Evolutionary conservation across 2,113 vertebrate species (phyloP).

Genomic region (Cyprinodon brontotheroides): DNA sequence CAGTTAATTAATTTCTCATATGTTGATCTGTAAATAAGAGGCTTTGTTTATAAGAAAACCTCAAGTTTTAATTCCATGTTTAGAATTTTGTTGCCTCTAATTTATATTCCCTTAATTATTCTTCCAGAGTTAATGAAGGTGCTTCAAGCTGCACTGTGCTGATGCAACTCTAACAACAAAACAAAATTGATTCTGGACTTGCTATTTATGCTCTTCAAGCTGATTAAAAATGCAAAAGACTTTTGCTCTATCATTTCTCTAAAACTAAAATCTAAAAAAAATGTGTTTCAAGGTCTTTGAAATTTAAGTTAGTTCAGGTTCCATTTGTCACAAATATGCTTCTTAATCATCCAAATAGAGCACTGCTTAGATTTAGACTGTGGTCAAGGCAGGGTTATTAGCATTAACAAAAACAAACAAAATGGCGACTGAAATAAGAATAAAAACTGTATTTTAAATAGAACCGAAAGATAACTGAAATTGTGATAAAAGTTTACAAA

Average conservation of each 20-base stretch:
- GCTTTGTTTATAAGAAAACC: neutral
- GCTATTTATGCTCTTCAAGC: neutral
- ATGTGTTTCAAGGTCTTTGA: neutral
- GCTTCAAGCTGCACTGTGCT: constrained; percentile 16
- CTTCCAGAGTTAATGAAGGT: constrained; percentile 15
- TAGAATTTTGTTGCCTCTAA: neutral
- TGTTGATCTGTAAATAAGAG: constrained; percentile 38
- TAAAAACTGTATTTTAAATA: too few species aligned
- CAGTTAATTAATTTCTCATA: constrained; percentile 52
- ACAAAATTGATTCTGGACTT: neutral
- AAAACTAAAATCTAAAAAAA: neutral
- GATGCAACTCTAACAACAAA: neutral
- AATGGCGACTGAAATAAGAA: too few species aligned
- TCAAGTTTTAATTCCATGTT: neutral
- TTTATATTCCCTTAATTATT: constrained; percentile 29
- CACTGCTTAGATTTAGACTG: neutral
- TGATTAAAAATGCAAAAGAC: neutral
- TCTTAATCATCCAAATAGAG: neutral
- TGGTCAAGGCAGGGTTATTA: too few species aligned
- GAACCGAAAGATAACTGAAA: too few species aligned
- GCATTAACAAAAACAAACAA: too few species aligned
- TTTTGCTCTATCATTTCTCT: neutral
- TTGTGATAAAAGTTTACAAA: too few species aligned
- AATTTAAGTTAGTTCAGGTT: neutral
- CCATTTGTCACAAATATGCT: neutral